These are phyloP conservation scores for Zygothrica quintamaculata DNA, from an alignment of 2,888 invertebrate species.

Conservation along the genomic window DNA sequence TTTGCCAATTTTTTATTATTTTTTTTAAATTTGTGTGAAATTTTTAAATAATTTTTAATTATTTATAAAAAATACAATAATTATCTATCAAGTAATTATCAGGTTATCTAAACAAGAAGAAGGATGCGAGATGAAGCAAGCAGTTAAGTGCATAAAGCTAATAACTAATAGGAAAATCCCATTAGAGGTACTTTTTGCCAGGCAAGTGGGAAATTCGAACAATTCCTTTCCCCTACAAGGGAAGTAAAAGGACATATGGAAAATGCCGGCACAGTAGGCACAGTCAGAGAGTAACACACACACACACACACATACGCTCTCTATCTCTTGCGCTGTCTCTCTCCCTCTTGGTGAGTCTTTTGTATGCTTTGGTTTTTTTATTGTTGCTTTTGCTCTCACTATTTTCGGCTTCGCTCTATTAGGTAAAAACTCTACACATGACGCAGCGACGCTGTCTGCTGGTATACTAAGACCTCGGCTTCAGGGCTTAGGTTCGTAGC, in stretches of 20 bases:
- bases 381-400: slow-evolving; percentile 11
- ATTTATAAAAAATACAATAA: no score
- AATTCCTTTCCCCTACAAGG: slow-evolving; percentile 39
- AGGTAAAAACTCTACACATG: slow-evolving; percentile 64
- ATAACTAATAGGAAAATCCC: slow-evolving; percentile 60
- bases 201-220: slow-evolving; percentile 50
- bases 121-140: slow-evolving; percentile 1
- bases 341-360: no score
- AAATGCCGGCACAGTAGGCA: slow-evolving; percentile 55
- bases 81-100: no score
- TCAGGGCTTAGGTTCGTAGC: background rate
- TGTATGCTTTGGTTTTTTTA: slow-evolving; percentile 13
- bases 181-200: slow-evolving; percentile 38
- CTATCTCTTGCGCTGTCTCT: slow-evolving; percentile 3
- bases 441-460: slow-evolving; percentile 52
- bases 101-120: slow-evolving; percentile 17
- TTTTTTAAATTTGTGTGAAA: no score
- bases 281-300: slow-evolving; percentile 15
- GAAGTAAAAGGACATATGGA: slow-evolving; percentile 52
- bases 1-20: no score
- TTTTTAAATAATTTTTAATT: no score
- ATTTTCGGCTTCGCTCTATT: slow-evolving; percentile 3
- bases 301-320: no score
- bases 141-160: slow-evolving; percentile 3
- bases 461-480: slow-evolving; percentile 33